phyloP scores from a whole-genome alignment of 2,888 invertebrate species.

The Meta bourneti region DNA sequence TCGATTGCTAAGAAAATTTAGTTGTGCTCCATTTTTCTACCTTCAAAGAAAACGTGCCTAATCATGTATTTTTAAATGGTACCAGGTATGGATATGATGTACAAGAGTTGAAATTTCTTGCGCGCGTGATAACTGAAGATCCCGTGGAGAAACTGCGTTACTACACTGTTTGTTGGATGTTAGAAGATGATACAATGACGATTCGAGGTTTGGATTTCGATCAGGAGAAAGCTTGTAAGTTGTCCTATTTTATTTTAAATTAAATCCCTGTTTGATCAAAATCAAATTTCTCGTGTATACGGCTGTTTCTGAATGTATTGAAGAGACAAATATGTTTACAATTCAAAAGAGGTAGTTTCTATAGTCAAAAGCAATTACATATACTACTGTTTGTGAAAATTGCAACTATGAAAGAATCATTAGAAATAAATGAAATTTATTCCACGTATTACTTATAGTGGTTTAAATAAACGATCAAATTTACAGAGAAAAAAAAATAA shows the following conservation, averaged over 20 bases:
- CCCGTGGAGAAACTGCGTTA: constrained; percentile 23
- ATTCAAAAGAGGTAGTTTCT: no score
- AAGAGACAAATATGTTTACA: background rate
- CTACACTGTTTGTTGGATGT: constrained; percentile 39
- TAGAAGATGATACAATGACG: constrained; percentile 70
- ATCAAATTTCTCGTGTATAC: background rate
- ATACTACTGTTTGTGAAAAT: no score
- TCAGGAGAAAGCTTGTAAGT: constrained; percentile 28
- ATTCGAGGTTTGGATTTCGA: constrained; percentile 31
- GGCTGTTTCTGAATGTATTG: background rate
- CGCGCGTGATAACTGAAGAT: constrained; percentile 45
- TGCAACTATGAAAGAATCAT: no score
- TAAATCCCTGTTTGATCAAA: background rate
- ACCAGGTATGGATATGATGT: constrained; percentile 50
- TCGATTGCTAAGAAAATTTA: no score
- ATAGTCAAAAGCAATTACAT: no score
- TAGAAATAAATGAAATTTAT: no score
- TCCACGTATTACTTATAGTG: no score
- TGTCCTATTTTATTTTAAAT: background rate
- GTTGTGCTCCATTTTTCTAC: no score
- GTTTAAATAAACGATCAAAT: no score
- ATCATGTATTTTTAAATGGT: no score
- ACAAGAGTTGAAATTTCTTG: constrained; percentile 51
- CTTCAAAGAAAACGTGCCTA: no score
- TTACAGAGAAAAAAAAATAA: no score